Evolutionary conservation across 2,888 invertebrate genomes (phyloP), one percentile per base, ranked within the genome.

Genomic region (Rotaria magnacalcarata): DNA sequence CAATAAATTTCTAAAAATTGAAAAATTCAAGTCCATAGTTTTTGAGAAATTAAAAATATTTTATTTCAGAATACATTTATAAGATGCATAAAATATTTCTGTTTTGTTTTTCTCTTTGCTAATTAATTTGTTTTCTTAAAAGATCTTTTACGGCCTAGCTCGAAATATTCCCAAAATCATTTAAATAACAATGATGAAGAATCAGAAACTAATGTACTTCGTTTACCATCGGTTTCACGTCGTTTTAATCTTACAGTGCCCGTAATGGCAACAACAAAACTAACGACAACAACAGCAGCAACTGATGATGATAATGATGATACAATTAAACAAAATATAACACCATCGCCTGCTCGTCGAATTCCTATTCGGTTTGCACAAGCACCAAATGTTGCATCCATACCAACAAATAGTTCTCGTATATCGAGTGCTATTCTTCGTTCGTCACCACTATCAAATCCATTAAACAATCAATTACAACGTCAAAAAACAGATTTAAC

Each of bases 401-500:
- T 80, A 80, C 80, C 80, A 11, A 47, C 24, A 24, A 47, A 43
- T 80, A 47, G 24, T 47, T 43, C 80, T 47, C 80, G 80, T n/a
- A 47, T 80, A 80, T 80, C 80, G 2, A 80, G 47, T 80, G 47
- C 80, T 47, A n/a, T 80, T 21, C 47, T 80, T 14, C 43, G 47
- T 47, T 47, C 80, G 16, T 43, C 80, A n/a, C 11, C 43, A 10
- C 14, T 27, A 27, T 43, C 41, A 43, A 43, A 24, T 80, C 47
- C 75, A 41, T n/a, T 43, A 24, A 24, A 10, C 8, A 43, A 43
- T 80, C n/a, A 8, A 41, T n/a, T 80, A 47, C 43, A 10, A 80
- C 80, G 80, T 47, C 80, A 80, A 80, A 80, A 43, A 80, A 80
- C 47, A 0, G 80, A 80, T 80, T 47, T 80, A 80, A n/a, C 21